Base-by-base conservation (phyloP, 53 echinoderm and acorn worm species). In the Zoroaster sp. region DNA sequence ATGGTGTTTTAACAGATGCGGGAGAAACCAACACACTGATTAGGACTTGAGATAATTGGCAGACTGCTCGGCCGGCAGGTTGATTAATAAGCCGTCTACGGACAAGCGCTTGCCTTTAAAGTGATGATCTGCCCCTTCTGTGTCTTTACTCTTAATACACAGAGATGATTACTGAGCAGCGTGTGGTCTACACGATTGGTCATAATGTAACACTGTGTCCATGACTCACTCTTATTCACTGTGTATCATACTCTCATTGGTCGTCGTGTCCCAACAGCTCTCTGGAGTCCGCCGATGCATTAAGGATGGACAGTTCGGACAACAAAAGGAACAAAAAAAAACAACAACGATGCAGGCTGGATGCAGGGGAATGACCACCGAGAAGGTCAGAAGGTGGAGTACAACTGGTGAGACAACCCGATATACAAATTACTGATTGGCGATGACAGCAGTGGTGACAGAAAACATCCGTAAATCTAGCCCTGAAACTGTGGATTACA, bases 1-100 rank as follows among this genome's bases (percentile, higher is more conserved):
- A 36, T 43, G 31, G 40, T 67, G 54, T 67, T 55, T 81, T 33
- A 66, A 46, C 70, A 85, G 70, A 85, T 85, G 83, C 83, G 9
- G 44, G 85, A 85, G 85, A 71, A 85, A 35, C n/a, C 52, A 51
- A 38, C 34, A 43, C 66, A 85, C 45, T 71, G 85, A 85, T 36
- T 47, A 40, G 40, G 17, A 40, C 45, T 67, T 25, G 80, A 3
- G 43, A 63, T 81, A 81, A 81, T 81, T 81, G 81, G 81, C 42
- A 81, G 66, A 78, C 38, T 36, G 78, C 25, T 43, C 36, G 33
- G 35, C 46, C 44, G 41, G 5, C 47, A 13, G 69, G 45, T 69
- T 85, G 71, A 85, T 85, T 85, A 85, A 85, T 85, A 47, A 70
- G 42, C 21, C 28, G 47, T 45, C 47, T 69, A 31, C 52, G 38